Evolutionary conservation across 1,140 invertebrate species (phyloP), one percentile per base, ranked within the genome.

Genomic region (Drosophila melanogaster): DNA sequence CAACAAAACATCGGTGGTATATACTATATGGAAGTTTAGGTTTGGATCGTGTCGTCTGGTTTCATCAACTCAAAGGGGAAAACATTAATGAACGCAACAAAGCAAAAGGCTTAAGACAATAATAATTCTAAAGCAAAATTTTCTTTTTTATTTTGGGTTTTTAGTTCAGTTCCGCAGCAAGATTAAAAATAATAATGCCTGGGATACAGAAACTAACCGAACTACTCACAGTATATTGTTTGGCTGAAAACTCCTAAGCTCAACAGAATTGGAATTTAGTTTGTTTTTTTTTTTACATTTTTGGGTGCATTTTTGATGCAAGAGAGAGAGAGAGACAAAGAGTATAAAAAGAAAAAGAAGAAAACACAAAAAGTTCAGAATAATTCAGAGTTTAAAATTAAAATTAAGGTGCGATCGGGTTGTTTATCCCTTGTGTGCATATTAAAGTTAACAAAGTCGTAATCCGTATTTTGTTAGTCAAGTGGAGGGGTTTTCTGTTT

Each of bases 221-320:
- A 78, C 90, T 92, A 92, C 91, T 92, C 91, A 92, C 91, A 90
- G 91, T 92, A 92, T 92, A 92, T 89, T 91, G 89, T 65, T 90
- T 92, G 74, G 91, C 50, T 85, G 91, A 92, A 90, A 92, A 92
- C 80, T 92, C 91, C 91, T 92, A 92, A 79, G 79, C 58, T 66
- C 59, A 67, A 67, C 64, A 77, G 64, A 62, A 57, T 79, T 67
- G 51, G 58, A 81, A 70, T 69, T 80, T 70, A n/a, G n/a, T n/a
- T 54, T 37, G 61, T 38, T 30, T 79, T 19, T 12, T 44, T 19
- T 41, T 17, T 66, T 49, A 30, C 30, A 30, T 44, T 71, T 60
- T 47, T 40, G 37, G 40, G 30, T 60, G 38, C n/a, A n/a, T n/a
- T 41, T 62, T 74, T 70, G 66, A 69, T 70, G 66, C 50, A 37